phyloP scores from a whole-genome alignment of 2,888 invertebrate species.

The Macrophya alboannulata region DNA sequence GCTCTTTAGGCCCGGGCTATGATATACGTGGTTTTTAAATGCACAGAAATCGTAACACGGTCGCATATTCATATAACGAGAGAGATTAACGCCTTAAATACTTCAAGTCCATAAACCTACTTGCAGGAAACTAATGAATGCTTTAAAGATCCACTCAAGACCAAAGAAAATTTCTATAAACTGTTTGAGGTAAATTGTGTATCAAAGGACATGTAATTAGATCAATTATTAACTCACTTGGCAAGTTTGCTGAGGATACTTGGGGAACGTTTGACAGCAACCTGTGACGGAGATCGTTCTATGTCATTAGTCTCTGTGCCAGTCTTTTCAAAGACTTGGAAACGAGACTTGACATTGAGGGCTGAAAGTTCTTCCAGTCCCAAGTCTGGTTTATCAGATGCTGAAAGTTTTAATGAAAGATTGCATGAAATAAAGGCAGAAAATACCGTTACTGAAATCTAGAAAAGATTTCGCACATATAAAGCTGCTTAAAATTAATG shows the following conservation, averaged over 20 bases:
- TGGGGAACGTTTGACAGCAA: conserved; percentile 86
- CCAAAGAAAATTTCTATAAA: neutral
- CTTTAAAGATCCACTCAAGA: neutral
- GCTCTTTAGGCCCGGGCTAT: neutral
- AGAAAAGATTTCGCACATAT: conserved; percentile 11
- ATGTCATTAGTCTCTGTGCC: conserved; percentile 80
- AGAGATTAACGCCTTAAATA: too few relatives aligned
- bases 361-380: conserved; percentile 92
- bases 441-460: neutral
- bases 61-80: too few relatives aligned
- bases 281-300: conserved; percentile 81
- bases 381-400: conserved; percentile 92
- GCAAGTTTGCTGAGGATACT: conserved; percentile 91
- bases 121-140: neutral
- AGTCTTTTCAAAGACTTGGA: conserved; percentile 90
- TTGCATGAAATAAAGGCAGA: conserved; percentile 50
- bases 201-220: neutral
- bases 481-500: conserved; percentile 43
- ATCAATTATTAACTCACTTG: conserved; percentile 81
- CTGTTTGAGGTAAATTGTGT: neutral
- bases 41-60: neutral
- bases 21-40: neutral
- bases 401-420: conserved; percentile 79
- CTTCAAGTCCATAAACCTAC: neutral
- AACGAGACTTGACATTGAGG: conserved; percentile 92